These are phyloP conservation scores for Sebastes iracundus DNA, from an alignment of 2,797 vertebrate species.

Conservation along the genomic window DNA sequence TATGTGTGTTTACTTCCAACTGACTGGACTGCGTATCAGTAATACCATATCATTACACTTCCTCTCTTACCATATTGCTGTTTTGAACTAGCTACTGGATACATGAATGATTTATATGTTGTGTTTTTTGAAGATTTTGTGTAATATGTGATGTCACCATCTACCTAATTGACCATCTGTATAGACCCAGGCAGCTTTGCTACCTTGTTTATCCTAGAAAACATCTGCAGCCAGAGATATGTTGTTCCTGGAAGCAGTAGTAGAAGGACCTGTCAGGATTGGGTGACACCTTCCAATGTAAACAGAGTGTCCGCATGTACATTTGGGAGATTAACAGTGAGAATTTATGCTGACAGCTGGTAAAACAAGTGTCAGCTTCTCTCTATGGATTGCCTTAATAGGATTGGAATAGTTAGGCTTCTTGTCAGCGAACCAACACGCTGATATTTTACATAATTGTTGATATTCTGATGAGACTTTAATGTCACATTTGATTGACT, in stretches of 20 bases:
- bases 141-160: background rate
- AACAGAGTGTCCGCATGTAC: conserved; percentile 25
- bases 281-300: conserved; percentile 52
- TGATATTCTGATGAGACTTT: conserved; percentile 60
- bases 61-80: background rate
- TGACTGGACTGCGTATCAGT: background rate
- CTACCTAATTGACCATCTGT: conserved; percentile 20
- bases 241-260: conserved; percentile 16
- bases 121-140: background rate
- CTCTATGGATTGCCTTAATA: conserved; percentile 36
- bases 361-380: conserved; percentile 47
- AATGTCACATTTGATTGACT: conserved; percentile 70
- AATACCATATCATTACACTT: conserved; percentile 1
- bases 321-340: conserved; percentile 47
- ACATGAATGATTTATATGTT: conserved; percentile 12
- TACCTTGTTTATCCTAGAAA: background rate
- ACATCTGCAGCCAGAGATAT: conserved; percentile 45
- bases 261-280: conserved; percentile 34
- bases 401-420: conserved; percentile 37
- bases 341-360: conserved; percentile 49
- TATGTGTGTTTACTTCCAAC: conserved; percentile 67
- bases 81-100: background rate
- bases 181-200: background rate
- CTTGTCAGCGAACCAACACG: conserved; percentile 32
- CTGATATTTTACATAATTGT: conserved; percentile 54